Evolutionary conservation across 92 coral and sea anemone genomes (phyloP).

Genomic region (Epizoanthus fatuus): DNA sequence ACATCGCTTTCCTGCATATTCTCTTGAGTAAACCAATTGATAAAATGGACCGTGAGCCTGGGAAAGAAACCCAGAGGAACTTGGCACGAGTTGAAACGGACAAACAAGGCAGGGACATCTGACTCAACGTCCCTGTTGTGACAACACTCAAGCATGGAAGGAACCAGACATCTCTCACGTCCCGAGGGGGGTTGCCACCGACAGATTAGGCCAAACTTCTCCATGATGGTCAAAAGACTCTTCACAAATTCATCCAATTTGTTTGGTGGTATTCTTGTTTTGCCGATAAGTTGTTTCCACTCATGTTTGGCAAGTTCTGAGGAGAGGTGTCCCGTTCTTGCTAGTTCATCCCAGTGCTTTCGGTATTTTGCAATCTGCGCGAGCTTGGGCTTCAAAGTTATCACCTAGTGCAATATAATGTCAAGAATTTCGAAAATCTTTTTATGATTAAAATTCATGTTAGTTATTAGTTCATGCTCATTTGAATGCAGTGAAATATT

Average conservation of each 20-base stretch:
- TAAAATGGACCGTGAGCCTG: slow-evolving; percentile 17
- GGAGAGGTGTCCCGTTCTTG: neutral
- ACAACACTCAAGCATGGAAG: slow-evolving; percentile 20
- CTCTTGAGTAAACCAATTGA: slow-evolving; percentile 23
- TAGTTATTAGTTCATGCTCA: no score
- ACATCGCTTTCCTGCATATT: neutral
- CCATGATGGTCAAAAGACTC: slow-evolving; percentile 13
- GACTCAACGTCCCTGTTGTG: neutral
- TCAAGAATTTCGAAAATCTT: neutral
- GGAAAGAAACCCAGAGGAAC: slow-evolving; percentile 22
- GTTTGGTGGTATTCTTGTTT: slow-evolving; percentile 1
- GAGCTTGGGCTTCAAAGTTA: slow-evolving; percentile 15
- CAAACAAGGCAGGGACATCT: neutral
- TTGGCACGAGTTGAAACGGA: slow-evolving; percentile 15
- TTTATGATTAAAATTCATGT: no score
- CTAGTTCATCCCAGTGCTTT: slow-evolving; percentile 22
- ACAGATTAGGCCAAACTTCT: slow-evolving; percentile 22
- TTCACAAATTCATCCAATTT: slow-evolving; percentile 5
- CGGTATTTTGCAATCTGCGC: slow-evolving; percentile 4
- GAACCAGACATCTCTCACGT: slow-evolving; percentile 7
- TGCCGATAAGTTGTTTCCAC: slow-evolving; percentile 5
- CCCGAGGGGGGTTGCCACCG: neutral
- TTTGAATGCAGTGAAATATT: no score
- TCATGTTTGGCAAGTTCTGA: slow-evolving; percentile 28
- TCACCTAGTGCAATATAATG: neutral